Conservation (phyloP, 2,888 invertebrate species). For the Hipparchia semele region DNA sequence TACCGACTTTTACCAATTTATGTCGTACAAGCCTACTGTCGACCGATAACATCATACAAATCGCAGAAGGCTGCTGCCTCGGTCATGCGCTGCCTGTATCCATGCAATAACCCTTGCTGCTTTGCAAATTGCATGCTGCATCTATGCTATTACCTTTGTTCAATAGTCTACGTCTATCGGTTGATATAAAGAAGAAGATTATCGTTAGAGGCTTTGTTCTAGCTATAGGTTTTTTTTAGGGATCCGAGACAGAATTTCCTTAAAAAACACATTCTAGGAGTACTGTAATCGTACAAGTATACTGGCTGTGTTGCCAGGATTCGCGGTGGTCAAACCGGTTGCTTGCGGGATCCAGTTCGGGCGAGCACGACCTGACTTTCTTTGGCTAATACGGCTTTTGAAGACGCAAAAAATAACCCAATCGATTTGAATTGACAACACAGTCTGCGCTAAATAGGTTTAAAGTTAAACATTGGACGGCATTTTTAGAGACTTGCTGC, state of each 20-base stretch:
- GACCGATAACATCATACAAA: no score
- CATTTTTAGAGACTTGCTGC: no score
- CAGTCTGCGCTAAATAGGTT: not conserved
- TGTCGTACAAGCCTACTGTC: no score
- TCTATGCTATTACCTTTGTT: no score
- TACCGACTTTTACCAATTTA: no score
- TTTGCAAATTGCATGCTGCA: no score
- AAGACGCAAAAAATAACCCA: constrained; percentile 21
- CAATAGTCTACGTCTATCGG: no score
- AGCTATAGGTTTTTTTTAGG: not conserved
- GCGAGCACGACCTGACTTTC: constrained; percentile 68
- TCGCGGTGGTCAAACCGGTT: constrained; percentile 78
- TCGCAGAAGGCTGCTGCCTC: no score
- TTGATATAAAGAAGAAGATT: no score
- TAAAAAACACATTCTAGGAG: not conserved
- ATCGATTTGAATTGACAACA: constrained; percentile 23
- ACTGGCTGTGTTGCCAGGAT: constrained; percentile 57
- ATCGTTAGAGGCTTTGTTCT: no score
- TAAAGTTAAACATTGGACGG: not conserved
- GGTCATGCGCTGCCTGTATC: no score
- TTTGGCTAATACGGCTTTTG: constrained; percentile 53
- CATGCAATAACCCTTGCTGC: no score
- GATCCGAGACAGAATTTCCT: not conserved
- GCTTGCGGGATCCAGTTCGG: constrained; percentile 72
- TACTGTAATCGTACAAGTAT: constrained; percentile 9